Percentiles rank a stretch among this genome's conserved stretches.
Conservation (phyloP, 2,888 invertebrate species). For the Nymphalis urticae region DNA sequence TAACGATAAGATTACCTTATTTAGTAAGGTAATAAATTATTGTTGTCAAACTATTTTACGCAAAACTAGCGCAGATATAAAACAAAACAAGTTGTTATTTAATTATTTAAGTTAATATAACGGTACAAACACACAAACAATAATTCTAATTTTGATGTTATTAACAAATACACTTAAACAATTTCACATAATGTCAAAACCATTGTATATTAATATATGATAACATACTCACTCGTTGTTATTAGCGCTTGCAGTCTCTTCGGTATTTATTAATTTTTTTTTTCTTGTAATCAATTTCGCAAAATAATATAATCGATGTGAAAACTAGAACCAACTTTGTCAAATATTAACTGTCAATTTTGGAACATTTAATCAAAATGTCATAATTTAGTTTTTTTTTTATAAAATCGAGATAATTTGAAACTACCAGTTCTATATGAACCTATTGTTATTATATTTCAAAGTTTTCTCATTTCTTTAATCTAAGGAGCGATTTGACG, state of each 20-base stretch:
- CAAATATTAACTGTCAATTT: constrained; percentile 60
- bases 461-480: background rate
- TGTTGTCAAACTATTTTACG: background rate
- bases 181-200: background rate
- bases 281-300: background rate
- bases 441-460: background rate
- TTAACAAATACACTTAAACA: background rate
- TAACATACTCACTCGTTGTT: background rate
- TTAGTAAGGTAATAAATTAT: too few relatives aligned
- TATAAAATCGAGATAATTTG: background rate
- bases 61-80: background rate
- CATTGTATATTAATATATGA: too few relatives aligned
- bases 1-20: too few relatives aligned
- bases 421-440: constrained; percentile 1
- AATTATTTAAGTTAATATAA: too few relatives aligned
- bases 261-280: background rate
- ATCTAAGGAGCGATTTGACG: too few relatives aligned
- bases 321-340: constrained; percentile 17
- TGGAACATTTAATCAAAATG: constrained; percentile 47
- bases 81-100: too few relatives aligned
- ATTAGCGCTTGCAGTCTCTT: background rate
- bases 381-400: constrained; percentile 8
- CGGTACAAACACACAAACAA: too few relatives aligned
- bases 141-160: too few relatives aligned
- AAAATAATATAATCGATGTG: constrained; percentile 3